Conservation (phyloP, 2,797 vertebrate species). For the Linurgus olivaceus region DNA sequence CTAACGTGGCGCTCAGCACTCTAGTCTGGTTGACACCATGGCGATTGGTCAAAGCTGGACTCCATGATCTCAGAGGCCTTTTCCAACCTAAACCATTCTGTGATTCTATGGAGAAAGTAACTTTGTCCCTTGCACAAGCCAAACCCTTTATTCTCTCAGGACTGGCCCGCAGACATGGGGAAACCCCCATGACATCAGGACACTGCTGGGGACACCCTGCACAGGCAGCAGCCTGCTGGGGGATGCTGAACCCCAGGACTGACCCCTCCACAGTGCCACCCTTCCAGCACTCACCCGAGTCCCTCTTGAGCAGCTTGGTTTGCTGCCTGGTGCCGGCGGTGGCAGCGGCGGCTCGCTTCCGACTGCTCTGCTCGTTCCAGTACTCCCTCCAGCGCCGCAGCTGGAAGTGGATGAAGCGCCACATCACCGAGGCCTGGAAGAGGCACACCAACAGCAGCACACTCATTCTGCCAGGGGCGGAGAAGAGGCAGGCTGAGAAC, state of each 20-base stretch:
- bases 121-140: neutral
- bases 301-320: conserved; percentile 83
- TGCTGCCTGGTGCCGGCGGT: conserved; percentile 73
- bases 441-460: conserved; percentile 90
- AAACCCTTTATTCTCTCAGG: neutral
- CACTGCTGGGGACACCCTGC: neutral
- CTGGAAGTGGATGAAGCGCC: conserved; percentile 98
- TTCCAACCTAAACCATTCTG: neutral
- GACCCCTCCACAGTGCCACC: neutral
- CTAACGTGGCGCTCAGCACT: rapidly evolving
- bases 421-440: conserved; percentile 95
- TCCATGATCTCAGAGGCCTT: neutral
- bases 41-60: neutral
- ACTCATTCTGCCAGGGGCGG: conserved; percentile 79
- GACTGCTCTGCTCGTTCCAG: conserved; percentile 85
- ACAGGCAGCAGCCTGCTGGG: rapidly evolving
- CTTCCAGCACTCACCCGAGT: conserved; percentile 79
- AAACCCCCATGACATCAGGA: rapidly evolving
- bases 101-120: neutral
- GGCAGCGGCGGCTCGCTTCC: conserved; percentile 68
- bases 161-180: rapidly evolving
- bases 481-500: conserved; percentile 52
- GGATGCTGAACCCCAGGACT: too few relatives aligned
- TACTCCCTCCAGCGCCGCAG: conserved; percentile 93
- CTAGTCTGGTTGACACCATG: rapidly evolving